A percentile compares a stretch with the other conserved stretches of the same genome.
phyloP scores from a whole-genome alignment of 2,888 invertebrate species.

The Polyploca ridens region DNA sequence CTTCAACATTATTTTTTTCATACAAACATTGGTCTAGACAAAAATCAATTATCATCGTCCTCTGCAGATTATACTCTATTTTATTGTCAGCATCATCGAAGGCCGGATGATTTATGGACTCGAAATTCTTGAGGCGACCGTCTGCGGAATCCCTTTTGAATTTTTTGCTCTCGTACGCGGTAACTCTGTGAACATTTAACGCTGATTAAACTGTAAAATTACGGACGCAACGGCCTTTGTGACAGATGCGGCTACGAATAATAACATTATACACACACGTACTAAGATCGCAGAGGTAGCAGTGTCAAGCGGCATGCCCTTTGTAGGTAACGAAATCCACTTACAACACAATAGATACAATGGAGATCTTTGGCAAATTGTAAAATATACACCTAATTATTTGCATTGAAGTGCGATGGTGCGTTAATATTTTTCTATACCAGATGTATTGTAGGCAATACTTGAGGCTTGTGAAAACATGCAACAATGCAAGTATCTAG shows the following conservation, averaged over 20 bases:
- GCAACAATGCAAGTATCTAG: conserved; percentile 61
- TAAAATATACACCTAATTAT: conserved; percentile 83
- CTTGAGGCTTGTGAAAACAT: conserved; percentile 81
- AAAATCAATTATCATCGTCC: conserved; percentile 12
- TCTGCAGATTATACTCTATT: conserved; percentile 40
- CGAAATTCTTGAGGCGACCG: conserved; percentile 63
- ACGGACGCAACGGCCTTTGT: conserved; percentile 77
- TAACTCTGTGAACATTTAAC: conserved; percentile 80
- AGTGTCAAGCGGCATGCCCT: conserved; percentile 69
- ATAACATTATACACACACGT: conserved; percentile 80
- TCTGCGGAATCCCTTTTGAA: conserved; percentile 54
- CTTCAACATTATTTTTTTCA: background rate
- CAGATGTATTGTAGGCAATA: conserved; percentile 64
- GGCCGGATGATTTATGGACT: conserved; percentile 72
- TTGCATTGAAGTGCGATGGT: conserved; percentile 70
- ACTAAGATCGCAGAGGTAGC: conserved; percentile 57
- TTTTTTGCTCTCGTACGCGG: conserved; percentile 66
- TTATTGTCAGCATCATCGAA: conserved; percentile 66
- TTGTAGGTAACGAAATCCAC: conserved; percentile 76
- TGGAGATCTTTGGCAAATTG: conserved; percentile 81
- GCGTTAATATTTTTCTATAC: conserved; percentile 68
- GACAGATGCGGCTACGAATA: conserved; percentile 82
- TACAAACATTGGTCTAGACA: background rate
- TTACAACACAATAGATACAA: conserved; percentile 77
- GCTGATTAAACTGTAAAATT: conserved; percentile 85